A percentile compares a stretch with the other conserved stretches of the same genome.
These are phyloP conservation scores for Drosophila nikananu DNA, from an alignment of 1,140 invertebrate species.

Conservation along the genomic window DNA sequence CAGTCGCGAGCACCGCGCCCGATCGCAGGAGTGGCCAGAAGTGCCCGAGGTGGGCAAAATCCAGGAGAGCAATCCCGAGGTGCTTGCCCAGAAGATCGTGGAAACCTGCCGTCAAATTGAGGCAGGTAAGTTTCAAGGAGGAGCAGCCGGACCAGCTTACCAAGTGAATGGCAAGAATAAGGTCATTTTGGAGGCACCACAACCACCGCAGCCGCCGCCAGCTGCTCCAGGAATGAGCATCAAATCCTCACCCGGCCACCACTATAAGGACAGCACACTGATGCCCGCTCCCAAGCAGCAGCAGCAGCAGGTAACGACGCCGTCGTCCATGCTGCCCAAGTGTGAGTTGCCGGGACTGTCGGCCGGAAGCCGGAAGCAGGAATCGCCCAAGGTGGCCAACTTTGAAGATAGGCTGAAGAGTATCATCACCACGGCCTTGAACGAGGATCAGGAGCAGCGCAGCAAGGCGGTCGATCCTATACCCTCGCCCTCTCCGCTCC, in stretches of 20 bases:
- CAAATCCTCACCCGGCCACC: constrained; percentile 22
- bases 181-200: constrained; percentile 18
- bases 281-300: constrained; percentile 78
- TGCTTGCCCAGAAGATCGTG: constrained; percentile 94
- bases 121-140: constrained; percentile 88
- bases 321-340: constrained; percentile 48
- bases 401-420: constrained; percentile 96
- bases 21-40: constrained; percentile 95
- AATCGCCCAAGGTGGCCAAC: constrained; percentile 93
- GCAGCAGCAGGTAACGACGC: constrained; percentile 24
- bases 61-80: constrained; percentile 95
- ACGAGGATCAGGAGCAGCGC: constrained; percentile 91
- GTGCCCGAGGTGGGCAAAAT: constrained; percentile 95
- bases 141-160: constrained; percentile 14
- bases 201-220: constrained; percentile 59
- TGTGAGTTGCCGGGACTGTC: constrained; percentile 56
- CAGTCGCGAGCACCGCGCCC: constrained; percentile 90
- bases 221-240: background rate
- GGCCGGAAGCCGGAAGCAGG: constrained; percentile 83
- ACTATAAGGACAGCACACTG: constrained; percentile 73
- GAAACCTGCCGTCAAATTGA: constrained; percentile 95
- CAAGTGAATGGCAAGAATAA: constrained; percentile 52
- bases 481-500: constrained; percentile 49
- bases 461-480: constrained; percentile 70
- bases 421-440: constrained; percentile 95